A percentile compares a stretch with the other conserved stretches of the same genome.
Conservation (phyloP, 2,797 vertebrate species). For the Hippopotamyrus pictus region DNA sequence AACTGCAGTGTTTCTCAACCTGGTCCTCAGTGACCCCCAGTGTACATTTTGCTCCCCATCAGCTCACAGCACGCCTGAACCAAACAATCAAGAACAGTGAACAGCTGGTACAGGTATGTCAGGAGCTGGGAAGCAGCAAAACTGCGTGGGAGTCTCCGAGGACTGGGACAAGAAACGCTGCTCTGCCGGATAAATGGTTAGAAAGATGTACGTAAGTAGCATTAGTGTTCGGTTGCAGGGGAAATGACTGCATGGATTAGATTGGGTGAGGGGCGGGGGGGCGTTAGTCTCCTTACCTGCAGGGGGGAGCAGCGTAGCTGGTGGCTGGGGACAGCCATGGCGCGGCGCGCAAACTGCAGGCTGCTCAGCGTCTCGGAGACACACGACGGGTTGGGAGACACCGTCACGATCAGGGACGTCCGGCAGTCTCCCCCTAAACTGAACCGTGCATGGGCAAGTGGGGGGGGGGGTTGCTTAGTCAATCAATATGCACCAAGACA, state of each 20-base stretch:
- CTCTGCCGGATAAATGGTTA: background rate
- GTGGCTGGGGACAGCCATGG: constrained; percentile 31
- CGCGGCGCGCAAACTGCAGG: constrained; percentile 47
- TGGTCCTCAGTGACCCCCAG: background rate
- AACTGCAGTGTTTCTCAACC: background rate
- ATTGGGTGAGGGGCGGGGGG: background rate
- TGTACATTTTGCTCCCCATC: background rate
- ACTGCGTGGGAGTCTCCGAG: background rate
- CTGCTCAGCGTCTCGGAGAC: constrained; percentile 41
- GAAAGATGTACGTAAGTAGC: background rate
- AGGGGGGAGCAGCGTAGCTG: background rate
- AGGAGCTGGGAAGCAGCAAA: background rate
- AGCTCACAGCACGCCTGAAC: background rate
- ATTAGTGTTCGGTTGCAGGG: constrained; percentile 8
- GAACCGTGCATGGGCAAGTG: background rate
- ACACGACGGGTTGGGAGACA: constrained; percentile 31
- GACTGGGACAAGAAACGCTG: background rate
- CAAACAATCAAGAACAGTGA: background rate
- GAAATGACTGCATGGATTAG: background rate
- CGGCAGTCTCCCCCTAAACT: constrained; percentile 47
- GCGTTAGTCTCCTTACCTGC: background rate
- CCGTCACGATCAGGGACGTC: constrained; percentile 39
- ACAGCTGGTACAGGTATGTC: background rate
- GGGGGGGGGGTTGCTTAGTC: background rate
- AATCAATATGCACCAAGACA: background rate